A percentile compares a stretch with the other conserved stretches of the same genome.
Evolutionary conservation across 92 coral and sea anemone genomes (phyloP).

Genomic region (Hydrozoanthus gracilis): DNA sequence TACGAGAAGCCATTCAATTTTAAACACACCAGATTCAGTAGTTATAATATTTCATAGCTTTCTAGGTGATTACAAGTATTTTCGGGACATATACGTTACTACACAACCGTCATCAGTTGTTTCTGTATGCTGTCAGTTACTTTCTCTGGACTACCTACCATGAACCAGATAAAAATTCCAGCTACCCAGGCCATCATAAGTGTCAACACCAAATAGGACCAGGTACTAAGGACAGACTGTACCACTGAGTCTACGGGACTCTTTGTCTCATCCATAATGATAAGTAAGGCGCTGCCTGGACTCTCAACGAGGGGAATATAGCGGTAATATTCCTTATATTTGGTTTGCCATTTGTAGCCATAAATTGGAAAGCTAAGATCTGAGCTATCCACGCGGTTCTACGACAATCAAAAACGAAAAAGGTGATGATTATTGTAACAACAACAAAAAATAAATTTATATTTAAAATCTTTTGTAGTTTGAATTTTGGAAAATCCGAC

Average conservation of each 20-base stretch:
- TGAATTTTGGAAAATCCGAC: too few species aligned
- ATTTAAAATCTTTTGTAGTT: too few species aligned
- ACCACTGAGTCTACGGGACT: conserved; percentile 57
- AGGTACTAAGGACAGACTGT: conserved; percentile 54
- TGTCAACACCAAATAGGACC: conserved; percentile 67
- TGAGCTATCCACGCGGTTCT: neutral
- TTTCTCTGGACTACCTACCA: conserved; percentile 60
- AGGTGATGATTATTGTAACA: neutral
- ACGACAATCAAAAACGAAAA: neutral
- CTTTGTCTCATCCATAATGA: conserved; percentile 54
- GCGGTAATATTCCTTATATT: conserved; percentile 36
- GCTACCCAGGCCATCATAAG: conserved; percentile 63
- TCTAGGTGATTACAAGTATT: too few species aligned
- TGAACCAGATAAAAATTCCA: conserved; percentile 78
- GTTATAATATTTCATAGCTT: too few species aligned
- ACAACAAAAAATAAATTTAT: too few species aligned
- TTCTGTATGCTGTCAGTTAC: neutral
- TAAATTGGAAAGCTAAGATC: conserved; percentile 24
- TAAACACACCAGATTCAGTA: too few species aligned
- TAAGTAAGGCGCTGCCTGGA: conserved; percentile 78
- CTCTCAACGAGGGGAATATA: conserved; percentile 77
- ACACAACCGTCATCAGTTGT: neutral
- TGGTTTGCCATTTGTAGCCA: conserved; percentile 22
- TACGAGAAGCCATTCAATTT: too few species aligned
- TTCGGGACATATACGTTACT: too few species aligned